A percentile compares a stretch with the other conserved stretches of the same genome.
Conservation (phyloP, 2,113 vertebrate species). For the Syngnathus typhle region DNA sequence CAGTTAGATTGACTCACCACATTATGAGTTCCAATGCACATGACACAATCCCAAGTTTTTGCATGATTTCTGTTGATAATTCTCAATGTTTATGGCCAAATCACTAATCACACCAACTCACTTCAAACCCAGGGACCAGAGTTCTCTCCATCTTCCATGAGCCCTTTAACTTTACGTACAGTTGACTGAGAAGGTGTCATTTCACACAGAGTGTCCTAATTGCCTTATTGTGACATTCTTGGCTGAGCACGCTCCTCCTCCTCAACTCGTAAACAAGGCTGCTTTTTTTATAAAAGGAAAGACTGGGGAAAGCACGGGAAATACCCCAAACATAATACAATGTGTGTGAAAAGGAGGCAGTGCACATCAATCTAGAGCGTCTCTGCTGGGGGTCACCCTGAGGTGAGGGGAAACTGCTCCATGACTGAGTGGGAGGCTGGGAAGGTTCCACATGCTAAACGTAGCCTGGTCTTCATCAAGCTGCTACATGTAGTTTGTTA, state of each 20-base stretch:
- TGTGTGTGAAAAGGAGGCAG: constrained; percentile 50
- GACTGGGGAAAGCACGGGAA: constrained; percentile 45
- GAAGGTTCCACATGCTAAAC: constrained; percentile 33
- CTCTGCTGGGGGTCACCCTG: constrained; percentile 50
- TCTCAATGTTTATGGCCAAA: constrained; percentile 11
- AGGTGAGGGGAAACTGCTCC: constrained; percentile 50
- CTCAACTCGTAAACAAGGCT: constrained; percentile 35
- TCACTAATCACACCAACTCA: constrained; percentile 17
- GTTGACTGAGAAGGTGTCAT: constrained; percentile 50
- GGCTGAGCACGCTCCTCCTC: constrained; percentile 34
- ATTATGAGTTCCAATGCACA: background rate
- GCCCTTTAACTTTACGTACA: constrained; percentile 48
- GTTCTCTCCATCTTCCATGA: constrained; percentile 23
- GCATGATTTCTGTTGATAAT: constrained; percentile 9
- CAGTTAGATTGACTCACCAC: background rate
- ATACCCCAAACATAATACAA: constrained; percentile 55
- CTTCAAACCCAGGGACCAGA: constrained; percentile 20
- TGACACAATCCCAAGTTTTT: background rate
- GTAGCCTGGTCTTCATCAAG: constrained; percentile 50
- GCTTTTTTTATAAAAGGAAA: constrained; percentile 23
- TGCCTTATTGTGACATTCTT: constrained; percentile 47
- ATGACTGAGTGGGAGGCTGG: constrained; percentile 11
- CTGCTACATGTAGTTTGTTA: background rate
- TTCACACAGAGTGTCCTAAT: constrained; percentile 60
- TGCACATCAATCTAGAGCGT: constrained; percentile 56